Evolutionary conservation across 2,113 vertebrate genomes (phyloP), one percentile per base, ranked within the genome.

Genomic region (Carettochelys insculpta): DNA sequence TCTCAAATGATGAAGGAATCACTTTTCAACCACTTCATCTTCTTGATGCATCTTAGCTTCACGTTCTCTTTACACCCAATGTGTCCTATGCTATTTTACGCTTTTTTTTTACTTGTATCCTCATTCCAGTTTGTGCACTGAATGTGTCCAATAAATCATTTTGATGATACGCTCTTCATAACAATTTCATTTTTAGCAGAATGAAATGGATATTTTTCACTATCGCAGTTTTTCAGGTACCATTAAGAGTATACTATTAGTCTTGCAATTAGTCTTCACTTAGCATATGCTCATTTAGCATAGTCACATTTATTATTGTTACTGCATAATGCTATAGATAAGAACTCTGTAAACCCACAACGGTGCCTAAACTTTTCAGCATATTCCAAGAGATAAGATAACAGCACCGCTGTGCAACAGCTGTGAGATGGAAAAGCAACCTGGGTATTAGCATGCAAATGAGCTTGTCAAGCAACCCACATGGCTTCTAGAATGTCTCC

Each of bases 261-360:
- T 82, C 56, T 91, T 80, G 38, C 73, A 86, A 86, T 96, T 96
- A 97, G 71, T 95, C 92, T 97, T 94, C 51, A 85, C 53, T 96
- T 94, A 96, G 96, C 84, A 92, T 90, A 96, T 87, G 93, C 85
- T 97, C 65, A 11, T 88, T 96, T 91, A 87, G 82, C 77, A 89
- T 4, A 96, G 94, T 51, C 80, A 93, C 88, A 95, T 96, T 89
- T 91, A 77, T 95, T 96, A 96, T 94, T 95, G 97, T 96, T 94
- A 96, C 86, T 12, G 77, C 47, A 75, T 47, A 91, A 91, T 95
- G 45, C 90, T 95, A 88, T 86, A 78, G 93, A 90, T 93, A 90
- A 90, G 88, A 96, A 77, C 85, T 91, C 82, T 58, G 10, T 12
- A 76, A 16, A 80, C 93, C 91, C 91, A 51, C 82, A 83, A 88